Evolutionary conservation across 2,888 invertebrate genomes (phyloP), one percentile per base, ranked within the genome.

Genomic region (Ferdinandea cuprea): DNA sequence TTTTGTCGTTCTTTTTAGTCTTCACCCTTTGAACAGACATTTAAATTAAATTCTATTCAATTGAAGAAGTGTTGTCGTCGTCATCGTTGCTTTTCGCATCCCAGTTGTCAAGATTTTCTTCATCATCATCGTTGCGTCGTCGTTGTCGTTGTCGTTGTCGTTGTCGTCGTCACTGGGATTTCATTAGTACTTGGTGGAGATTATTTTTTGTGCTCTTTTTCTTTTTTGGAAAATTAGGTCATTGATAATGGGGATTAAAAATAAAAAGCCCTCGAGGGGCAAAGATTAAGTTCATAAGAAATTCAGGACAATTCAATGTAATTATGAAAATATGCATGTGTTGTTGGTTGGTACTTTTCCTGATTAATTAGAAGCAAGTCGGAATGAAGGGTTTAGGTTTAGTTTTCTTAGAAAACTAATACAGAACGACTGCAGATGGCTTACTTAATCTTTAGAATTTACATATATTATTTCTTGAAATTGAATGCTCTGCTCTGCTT

Each of bases 11-110:
- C 40, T 56, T 80, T 58, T 63, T 44, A 30, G 46, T 50, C 21
- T 81, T 30, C 52, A 76, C 58, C 52, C 71, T 76, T 76, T 76
- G 81, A 76, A 81, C 28, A 66, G 50, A 61, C 58, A 71, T 81
- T 81, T 76, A 76, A 81, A 76, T 81, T 81, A 76, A 77, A 66
- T 71, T 77, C 81, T 59, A 81, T 81, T 76, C 54, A 81, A 77
- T 66, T 52, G 66, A 37, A 76, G 40, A 54, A 59, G 48, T 32
- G 40, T 72, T 50, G 17, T 61, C 56, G 40, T 56, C 66, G 6
- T 54, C 44, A 44, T 44, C 44, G 28, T 73, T 21, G 46, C 28
- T 73, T 21, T 35, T 28, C 40, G 15, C 40, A 40, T 13, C 40
- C 7, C 25, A 21, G 28, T 58, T 32, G 7, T 37, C 30, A 17